Evolutionary conservation across 1,140 invertebrate genomes (phyloP).

Genomic region (Cotesia chilonis): DNA sequence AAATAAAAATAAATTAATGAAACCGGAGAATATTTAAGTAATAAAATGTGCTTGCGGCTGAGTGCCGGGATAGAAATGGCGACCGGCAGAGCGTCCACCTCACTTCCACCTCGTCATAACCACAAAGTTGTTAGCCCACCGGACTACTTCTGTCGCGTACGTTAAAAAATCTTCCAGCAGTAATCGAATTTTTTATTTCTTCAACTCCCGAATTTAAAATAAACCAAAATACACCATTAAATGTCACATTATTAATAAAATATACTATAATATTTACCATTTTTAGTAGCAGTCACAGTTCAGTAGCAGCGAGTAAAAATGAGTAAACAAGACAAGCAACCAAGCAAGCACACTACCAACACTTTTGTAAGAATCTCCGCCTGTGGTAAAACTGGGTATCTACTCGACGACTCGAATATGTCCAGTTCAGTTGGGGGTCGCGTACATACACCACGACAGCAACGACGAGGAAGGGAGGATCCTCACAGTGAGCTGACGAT

Average conservation of each 20-base stretch:
- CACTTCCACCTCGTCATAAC: slow-evolving; percentile 47
- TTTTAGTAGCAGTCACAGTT: slow-evolving; percentile 44
- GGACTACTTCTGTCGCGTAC: neutral
- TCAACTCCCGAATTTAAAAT: neutral
- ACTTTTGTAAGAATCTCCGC: slow-evolving; percentile 50
- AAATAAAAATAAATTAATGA: neutral
- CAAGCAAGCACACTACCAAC: slow-evolving; percentile 48
- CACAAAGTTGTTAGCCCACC: slow-evolving; percentile 44
- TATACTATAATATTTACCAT: slow-evolving; percentile 52
- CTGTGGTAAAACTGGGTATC: slow-evolving; percentile 52
- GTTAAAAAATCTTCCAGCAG: neutral
- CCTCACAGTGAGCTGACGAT: slow-evolving; percentile 44
- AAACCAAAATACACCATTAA: slow-evolving; percentile 5
- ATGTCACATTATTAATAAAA: neutral
- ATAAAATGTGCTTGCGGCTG: slow-evolving; percentile 27
- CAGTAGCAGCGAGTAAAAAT: slow-evolving; percentile 41
- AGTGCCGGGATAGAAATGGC: slow-evolving; percentile 59
- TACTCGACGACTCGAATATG: slow-evolving; percentile 29
- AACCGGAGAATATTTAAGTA: neutral
- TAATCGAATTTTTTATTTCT: neutral
- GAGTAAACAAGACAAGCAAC: slow-evolving; percentile 48
- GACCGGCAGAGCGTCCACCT: slow-evolving; percentile 57
- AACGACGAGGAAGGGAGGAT: slow-evolving; percentile 56
- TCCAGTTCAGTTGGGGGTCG: slow-evolving; percentile 51
- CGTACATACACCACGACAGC: slow-evolving; percentile 49